Evolutionary conservation across 35 echinoderm and acorn worm genomes (phyloP).

Genomic region (Heliocidaris erythrogramma): DNA sequence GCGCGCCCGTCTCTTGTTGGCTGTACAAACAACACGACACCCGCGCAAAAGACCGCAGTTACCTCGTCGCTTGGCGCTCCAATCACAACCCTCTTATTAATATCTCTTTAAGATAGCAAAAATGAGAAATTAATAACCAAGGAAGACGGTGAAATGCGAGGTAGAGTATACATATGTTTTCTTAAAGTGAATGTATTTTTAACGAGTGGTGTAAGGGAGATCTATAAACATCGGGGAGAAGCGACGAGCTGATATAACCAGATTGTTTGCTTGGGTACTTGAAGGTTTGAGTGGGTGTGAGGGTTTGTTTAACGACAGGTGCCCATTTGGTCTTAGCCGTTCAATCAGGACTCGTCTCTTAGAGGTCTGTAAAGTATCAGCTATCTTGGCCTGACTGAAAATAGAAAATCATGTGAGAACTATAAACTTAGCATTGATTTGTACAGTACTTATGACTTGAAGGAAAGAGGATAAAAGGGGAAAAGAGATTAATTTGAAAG

Average conservation of each 20-base stretch:
- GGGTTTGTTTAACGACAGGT: conserved; percentile 36
- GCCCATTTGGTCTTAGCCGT: neutral
- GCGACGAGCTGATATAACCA: neutral
- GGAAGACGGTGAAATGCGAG: neutral
- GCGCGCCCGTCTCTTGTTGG: neutral
- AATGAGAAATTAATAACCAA: conserved; percentile 25
- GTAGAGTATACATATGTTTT: neutral
- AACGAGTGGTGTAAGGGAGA: neutral
- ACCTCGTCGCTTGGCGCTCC: neutral
- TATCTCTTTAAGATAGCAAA: conserved; percentile 22
- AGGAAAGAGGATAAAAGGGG: too few species aligned
- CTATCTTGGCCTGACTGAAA: too few species aligned
- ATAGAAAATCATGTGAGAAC: too few species aligned
- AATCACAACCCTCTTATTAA: conserved; percentile 20
- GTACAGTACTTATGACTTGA: too few species aligned
- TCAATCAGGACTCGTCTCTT: neutral
- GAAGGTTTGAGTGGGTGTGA: neutral
- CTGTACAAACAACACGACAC: conserved; percentile 19
- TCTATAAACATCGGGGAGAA: neutral
- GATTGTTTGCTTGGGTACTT: conserved; percentile 7
- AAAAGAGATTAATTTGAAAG: too few species aligned
- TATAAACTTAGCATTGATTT: too few species aligned
- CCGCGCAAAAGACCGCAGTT: neutral
- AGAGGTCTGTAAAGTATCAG: neutral
- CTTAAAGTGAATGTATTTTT: neutral